phyloP scores from a whole-genome alignment of 2,797 vertebrate species.

The Cheirogaleus major region DNA sequence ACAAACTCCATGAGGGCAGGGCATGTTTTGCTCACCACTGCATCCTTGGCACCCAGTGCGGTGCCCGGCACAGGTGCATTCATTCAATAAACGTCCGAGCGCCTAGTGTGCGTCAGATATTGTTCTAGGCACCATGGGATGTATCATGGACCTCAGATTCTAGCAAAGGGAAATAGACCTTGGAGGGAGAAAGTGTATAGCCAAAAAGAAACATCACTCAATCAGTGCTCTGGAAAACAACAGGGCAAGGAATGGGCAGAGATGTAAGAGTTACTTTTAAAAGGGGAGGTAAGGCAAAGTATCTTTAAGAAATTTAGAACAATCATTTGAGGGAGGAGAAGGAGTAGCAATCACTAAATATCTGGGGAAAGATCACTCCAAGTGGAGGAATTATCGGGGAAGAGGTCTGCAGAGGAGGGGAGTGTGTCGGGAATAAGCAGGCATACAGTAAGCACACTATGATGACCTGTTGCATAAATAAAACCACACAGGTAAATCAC shows the following conservation, averaged over 20 bases:
- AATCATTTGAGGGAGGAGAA: neutral
- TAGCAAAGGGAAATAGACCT: neutral
- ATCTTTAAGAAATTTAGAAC: neutral
- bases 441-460: neutral
- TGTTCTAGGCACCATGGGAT: neutral
- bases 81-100: neutral
- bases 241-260: neutral
- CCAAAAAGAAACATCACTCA: neutral
- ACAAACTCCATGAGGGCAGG: neutral
- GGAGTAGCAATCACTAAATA: neutral
- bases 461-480: neutral
- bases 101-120: neutral
- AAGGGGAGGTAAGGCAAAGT: neutral
- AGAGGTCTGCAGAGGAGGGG: neutral
- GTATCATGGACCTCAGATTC: neutral
- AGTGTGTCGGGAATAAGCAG: neutral
- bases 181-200: neutral
- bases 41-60: neutral
- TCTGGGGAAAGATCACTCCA: neutral
- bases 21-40: neutral
- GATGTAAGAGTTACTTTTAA: neutral
- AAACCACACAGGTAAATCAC: neutral
- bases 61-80: neutral
- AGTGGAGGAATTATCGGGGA: neutral
- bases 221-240: neutral